Evolutionary conservation across 2,888 invertebrate species (phyloP), one percentile per base, ranked within the genome.

Genomic region (Eupithecia subumbrata): DNA sequence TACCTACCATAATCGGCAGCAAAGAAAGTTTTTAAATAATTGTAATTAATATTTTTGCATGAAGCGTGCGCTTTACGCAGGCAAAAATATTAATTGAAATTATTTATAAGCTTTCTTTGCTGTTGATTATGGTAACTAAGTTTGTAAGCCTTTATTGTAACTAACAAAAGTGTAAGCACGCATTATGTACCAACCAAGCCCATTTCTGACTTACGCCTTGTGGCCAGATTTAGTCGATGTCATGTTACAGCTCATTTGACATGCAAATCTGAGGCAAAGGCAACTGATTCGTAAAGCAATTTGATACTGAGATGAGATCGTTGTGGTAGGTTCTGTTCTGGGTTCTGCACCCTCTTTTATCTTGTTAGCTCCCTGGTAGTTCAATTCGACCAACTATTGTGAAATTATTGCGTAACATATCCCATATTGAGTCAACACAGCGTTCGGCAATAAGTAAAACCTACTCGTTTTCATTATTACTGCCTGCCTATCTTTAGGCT

Each of bases 381-480:
- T 56, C 22, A 56, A 56, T 11, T 56, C 4, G 22, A 64, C 2
- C 11, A 25, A 60, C 25, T 8, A 22, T 60, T 71, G 11, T 22
- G n/a, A 70, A 69, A 22, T 40, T 37, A 69, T 74, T 74, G 48
- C 69, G 64, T 64, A 63, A 70, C n/a, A 70, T 70, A 40, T 70
- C 7, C 11, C 30, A 69, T 60, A 34, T 73, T 63, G 14, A 72
- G 34, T 52, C 37, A 48, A 63, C 63, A 25, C 64, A 48, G 16
- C 11, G 5, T n/a, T 9, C 30, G 16, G 0, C 5, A 30, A 25
- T 63, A 16, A 63, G 14, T 37, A 64, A 4, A 4, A 43, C 22
- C 11, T 22, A n/a, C 14, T 9, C 22, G n/a, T n/a, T 40, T 40
- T 22, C 9, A 5, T 16, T n/a, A 37, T 40, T 0, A n/a, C n/a